Conservation (phyloP, 1,140 invertebrate species). For the Ostrea edulis region DNA sequence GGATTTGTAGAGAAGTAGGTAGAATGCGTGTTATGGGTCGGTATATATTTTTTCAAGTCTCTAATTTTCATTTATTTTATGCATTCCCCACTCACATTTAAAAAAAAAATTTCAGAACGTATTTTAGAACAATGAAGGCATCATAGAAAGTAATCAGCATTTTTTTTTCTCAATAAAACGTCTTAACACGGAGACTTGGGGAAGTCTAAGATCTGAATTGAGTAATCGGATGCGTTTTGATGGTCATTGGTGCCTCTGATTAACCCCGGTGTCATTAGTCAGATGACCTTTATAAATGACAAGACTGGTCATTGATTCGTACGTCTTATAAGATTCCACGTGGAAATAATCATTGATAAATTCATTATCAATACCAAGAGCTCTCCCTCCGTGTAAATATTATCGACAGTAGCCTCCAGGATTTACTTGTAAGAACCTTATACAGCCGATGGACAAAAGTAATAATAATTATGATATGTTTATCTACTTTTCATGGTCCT, state of each 20-base stretch:
- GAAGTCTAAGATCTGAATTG: neutral
- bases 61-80: no score
- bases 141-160: no score
- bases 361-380: conserved; percentile 12
- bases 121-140: no score
- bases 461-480: no score
- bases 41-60: no score
- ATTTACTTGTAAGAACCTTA: neutral
- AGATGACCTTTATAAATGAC: neutral
- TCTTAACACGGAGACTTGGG: neutral
- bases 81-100: no score
- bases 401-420: neutral
- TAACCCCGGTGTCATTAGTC: neutral
- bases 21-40: no score
- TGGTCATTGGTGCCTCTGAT: neutral
- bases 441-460: neutral
- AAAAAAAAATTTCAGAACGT: no score
- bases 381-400: neutral
- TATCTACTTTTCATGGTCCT: no score
- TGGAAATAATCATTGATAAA: conserved; percentile 24
- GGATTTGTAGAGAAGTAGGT: no score
- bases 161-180: no score
- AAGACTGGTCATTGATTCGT: neutral
- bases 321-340: conserved; percentile 19
- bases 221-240: neutral